A percentile compares a stretch with the other conserved stretches of the same genome.
Evolutionary conservation across 2,113 vertebrate species (phyloP).

Genomic region (Suncus etruscus): DNA sequence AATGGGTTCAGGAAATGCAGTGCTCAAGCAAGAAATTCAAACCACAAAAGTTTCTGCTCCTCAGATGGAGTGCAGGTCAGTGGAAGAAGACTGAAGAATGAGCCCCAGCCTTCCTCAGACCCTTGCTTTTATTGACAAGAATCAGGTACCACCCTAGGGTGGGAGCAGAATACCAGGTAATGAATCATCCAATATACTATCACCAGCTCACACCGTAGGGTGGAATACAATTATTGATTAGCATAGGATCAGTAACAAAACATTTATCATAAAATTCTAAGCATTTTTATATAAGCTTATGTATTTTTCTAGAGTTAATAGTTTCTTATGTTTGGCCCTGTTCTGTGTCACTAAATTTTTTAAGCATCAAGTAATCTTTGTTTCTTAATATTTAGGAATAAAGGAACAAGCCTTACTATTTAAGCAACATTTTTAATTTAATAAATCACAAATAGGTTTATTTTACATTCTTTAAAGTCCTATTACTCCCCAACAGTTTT

Average conservation of each 20-base stretch:
- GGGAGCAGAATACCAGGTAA: no score
- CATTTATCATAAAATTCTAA: neutral
- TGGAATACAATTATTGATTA: no score
- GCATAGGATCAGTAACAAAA: neutral
- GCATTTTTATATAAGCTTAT: neutral
- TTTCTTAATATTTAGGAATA: neutral
- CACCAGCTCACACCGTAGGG: no score
- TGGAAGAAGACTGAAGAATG: no score
- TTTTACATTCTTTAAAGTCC: neutral
- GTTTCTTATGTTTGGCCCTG: neutral
- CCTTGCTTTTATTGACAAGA: no score
- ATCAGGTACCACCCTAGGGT: no score
- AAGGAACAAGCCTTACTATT: neutral
- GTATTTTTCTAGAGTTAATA: neutral
- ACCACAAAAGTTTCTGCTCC: no score
- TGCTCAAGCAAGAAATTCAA: no score
- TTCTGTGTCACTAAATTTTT: neutral
- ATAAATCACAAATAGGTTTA: neutral
- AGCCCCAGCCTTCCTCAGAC: no score
- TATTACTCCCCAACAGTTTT: neutral
- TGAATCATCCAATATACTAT: neutral
- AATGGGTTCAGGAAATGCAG: no score
- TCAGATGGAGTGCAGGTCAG: no score
- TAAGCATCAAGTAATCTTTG: neutral
- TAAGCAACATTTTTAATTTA: neutral